Evolutionary conservation across 2,113 vertebrate species (phyloP).

Genomic region (Lamprologus callipterus): DNA sequence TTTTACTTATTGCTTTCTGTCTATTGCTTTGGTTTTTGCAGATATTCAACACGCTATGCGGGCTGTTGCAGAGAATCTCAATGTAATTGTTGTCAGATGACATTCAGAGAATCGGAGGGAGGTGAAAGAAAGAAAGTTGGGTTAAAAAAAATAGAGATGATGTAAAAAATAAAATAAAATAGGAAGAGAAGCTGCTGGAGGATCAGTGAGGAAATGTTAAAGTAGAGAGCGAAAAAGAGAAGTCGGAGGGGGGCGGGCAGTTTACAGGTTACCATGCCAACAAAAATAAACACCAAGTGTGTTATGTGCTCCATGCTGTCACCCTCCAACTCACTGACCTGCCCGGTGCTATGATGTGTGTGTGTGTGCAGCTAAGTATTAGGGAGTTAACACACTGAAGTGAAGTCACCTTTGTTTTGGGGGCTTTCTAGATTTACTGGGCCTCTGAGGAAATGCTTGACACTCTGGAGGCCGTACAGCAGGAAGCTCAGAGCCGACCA

Average conservation of each 20-base stretch:
- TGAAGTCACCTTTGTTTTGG: conserved; percentile 31
- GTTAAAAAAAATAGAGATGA: neutral
- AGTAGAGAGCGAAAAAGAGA: neutral
- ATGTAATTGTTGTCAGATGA: conserved; percentile 69
- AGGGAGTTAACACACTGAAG: neutral
- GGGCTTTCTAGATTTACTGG: neutral
- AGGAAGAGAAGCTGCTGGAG: conserved; percentile 7
- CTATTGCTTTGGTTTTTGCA: neutral
- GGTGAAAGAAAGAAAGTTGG: conserved; percentile 19
- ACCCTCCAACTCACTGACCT: conserved; percentile 25
- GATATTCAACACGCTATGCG: conserved; percentile 5
- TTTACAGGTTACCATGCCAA: conserved; percentile 49
- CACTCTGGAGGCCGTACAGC: conserved; percentile 54
- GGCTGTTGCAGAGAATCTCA: conserved; percentile 24
- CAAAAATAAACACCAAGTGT: conserved; percentile 59
- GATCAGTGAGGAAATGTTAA: conserved; percentile 1
- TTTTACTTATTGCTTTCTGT: neutral
- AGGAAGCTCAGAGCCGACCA: conserved; percentile 54
- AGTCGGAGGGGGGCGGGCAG: neutral
- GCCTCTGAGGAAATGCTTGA: conserved; percentile 54
- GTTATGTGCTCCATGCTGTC: conserved; percentile 15
- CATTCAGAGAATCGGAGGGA: neutral
- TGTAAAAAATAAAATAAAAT: neutral
- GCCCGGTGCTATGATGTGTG: neutral
- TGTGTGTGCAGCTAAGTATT: neutral